Conservation (phyloP, 2,797 vertebrate genomes). For the Poecilia picta region DNA sequence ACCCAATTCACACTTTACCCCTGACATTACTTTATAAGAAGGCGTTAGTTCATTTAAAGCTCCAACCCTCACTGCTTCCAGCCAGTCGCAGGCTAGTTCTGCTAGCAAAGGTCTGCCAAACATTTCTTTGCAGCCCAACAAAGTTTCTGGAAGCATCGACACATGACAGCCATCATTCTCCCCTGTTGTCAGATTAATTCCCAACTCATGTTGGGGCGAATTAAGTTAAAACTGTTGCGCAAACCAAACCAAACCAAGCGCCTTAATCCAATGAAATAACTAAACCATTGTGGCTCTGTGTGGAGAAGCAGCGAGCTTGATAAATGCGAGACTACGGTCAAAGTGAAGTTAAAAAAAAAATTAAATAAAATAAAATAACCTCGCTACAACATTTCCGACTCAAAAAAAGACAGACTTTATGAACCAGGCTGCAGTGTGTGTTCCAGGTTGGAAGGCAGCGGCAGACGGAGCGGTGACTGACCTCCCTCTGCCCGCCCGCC, state of each 20-base stretch:
- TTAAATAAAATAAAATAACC: conserved; percentile 11
- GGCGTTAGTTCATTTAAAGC: background rate
- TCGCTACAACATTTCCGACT: conserved; percentile 5
- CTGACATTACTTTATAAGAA: background rate
- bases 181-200: background rate
- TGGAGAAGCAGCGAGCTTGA: conserved; percentile 17
- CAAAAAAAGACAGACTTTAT: background rate
- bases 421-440: background rate
- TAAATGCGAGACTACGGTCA: conserved; percentile 19
- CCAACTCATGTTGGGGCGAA: background rate
- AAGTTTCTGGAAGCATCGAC: conserved; percentile 67
- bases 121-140: conserved; percentile 59
- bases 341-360: conserved; percentile 1
- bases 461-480: conserved; percentile 39
- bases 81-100: conserved; percentile 45
- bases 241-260: conserved; percentile 9
- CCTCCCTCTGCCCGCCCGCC: conserved; percentile 53
- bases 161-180: conserved; percentile 13
- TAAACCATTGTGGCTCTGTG: conserved; percentile 4
- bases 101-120: conserved; percentile 35
- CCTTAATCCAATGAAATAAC: conserved; percentile 18
- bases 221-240: conserved; percentile 28
- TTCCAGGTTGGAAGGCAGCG: conserved; percentile 40
- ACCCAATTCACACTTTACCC: conserved; percentile 5
- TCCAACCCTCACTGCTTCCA: background rate